phyloP scores from a whole-genome alignment of 2,888 invertebrate genomes.

The Pristionchus maxplancki region DNA sequence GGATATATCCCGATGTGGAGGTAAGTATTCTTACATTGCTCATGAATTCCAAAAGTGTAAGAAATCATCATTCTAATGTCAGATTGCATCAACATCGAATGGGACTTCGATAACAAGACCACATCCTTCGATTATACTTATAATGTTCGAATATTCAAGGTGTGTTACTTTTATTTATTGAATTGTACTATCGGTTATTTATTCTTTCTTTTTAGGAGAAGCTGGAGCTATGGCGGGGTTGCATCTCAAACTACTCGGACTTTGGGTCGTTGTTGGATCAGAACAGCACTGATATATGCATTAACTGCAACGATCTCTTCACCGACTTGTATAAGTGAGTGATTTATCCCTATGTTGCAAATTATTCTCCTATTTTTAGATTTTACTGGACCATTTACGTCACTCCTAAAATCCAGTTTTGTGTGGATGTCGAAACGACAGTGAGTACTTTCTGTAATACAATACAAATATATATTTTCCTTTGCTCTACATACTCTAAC shows the following conservation, averaged over 20 bases:
- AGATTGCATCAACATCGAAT: constrained; percentile 68
- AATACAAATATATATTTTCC: background rate
- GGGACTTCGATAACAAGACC: constrained; percentile 63
- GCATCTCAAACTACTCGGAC: constrained; percentile 67
- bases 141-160: constrained; percentile 54
- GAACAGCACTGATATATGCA: constrained; percentile 35
- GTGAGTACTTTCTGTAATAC: constrained; percentile 51
- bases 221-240: constrained; percentile 69
- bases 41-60: background rate
- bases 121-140: constrained; percentile 63
- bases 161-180: too few relatives aligned
- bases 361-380: constrained; percentile 61
- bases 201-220: constrained; percentile 57
- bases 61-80: background rate
- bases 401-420: constrained; percentile 72
- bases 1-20: constrained; percentile 73
- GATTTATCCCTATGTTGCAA: background rate
- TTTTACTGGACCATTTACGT: constrained; percentile 76
- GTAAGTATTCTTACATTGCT: constrained; percentile 62
- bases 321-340: constrained; percentile 26
- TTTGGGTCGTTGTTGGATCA: background rate
- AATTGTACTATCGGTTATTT: background rate
- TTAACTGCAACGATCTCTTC: constrained; percentile 29
- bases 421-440: constrained; percentile 76
- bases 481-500: background rate